Evolutionary conservation across 1,140 invertebrate genomes (phyloP), one percentile per base, ranked within the genome.

Genomic region (Formica exsecta): DNA sequence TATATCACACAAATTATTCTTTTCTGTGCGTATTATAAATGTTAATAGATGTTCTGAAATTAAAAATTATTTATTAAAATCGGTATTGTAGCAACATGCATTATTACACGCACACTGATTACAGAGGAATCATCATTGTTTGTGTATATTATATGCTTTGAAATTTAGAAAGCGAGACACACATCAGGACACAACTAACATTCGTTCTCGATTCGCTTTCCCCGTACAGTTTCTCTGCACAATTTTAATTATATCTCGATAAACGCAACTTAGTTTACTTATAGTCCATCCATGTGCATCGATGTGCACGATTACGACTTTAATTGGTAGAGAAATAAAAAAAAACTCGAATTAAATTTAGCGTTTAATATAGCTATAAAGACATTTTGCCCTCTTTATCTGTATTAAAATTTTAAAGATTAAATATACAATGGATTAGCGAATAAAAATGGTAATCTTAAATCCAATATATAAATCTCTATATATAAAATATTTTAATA

Each of bases 121-220:
- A 44, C 54, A 22, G 19, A 13, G 25, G 9, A 44, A 36, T 41
- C 36, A 9, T 71, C 19, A n/a, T n/a, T 0, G 36, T 3, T 11
- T 0, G 16, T 19, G 19, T 44, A n/a, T 19, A 61, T 83, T 73
- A 29, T 25, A 16, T 54, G 25, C 3, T 36, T 74, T 1, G 13
- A 62, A 83, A 74, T 83, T 59, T 83, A 83, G 79, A 83, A 83
- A 83, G 79, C 54, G 38, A 73, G 5, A 83, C 41, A 13, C 25
- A 13, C 25, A 8, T 38, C 22, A 22, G 11, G 2, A 44, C 2
- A 44, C 16, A 11, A 41, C 11, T 29, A 8, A 38, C 22, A 29
- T n/a, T 73, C 8, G 5, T 2, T 81, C 1, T 61, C 68, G 73
- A 83, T 73, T 83, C 48, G 32, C 54, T 83, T 83, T 83, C 79